Evolutionary conservation across 2,113 vertebrate genomes (phyloP), one percentile per base, ranked within the genome.

Genomic region (Madoqua kirkii): DNA sequence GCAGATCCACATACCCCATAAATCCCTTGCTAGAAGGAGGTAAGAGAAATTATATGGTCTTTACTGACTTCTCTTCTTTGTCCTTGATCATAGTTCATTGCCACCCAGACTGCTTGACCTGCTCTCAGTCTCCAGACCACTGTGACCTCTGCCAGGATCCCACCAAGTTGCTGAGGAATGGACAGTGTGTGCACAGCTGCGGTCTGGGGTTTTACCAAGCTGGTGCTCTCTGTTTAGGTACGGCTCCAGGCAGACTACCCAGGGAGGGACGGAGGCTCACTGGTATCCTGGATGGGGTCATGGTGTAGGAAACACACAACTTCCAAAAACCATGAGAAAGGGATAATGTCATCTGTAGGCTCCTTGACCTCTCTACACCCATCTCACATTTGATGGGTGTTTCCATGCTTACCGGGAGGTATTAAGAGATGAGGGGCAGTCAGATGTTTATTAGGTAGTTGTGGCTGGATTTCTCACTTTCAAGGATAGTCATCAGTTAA

Each of bases 41-140:
- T 45, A 19, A 62, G 40, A 62, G 27, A 89, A 76, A 54, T 43
- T 4, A 0, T 16, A 3, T 10, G 31, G 6, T 31, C 85, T 82
- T 84, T n/a, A 50, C 93, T 96, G 85, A n/a, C 19, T 81, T 67
- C 31, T 78, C 60, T 33, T 90, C 67, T 89, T 94, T 96, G 82
- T 25, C 52, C 71, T 91, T 88, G 4, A 50, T 91, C 95, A 40
- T 92, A 99, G 99, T 97, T 59, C 98, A 55, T 82, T 99, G 99
- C 97, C 98, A 99, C 94, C 92, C 98, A 0, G 99, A 99, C 97
- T 99, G 99, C 62, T 89, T 99, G 98, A 99, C 98, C 92, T 99
- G 99, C 97, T 99, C 98, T 10, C 98, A 67, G 60, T 98, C 98
- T 55, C 97, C 98, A 5, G 98, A 99, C 57, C 98, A 33, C 96